These are phyloP conservation scores for Monopterus albus DNA, from an alignment of 2,113 vertebrate genomes.

Conservation along the genomic window DNA sequence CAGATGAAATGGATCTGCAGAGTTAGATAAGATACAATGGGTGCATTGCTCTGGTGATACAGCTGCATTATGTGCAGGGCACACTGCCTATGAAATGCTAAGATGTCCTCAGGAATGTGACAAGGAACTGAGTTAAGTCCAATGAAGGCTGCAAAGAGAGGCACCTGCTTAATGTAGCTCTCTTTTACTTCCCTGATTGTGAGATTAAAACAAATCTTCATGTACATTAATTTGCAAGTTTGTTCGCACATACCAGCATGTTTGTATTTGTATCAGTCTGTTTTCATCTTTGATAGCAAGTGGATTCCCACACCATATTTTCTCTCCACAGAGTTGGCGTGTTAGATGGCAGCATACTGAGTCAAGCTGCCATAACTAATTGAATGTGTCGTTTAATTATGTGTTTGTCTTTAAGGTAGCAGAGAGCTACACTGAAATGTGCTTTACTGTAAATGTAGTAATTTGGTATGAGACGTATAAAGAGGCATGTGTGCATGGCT, in stretches of 20 bases:
- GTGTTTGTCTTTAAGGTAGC: neutral
- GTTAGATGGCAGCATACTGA: too few relatives aligned
- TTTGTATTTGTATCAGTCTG: slow-evolving; percentile 12
- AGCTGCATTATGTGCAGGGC: slow-evolving; percentile 11
- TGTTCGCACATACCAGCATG: neutral
- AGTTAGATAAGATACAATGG: neutral
- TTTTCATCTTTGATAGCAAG: neutral
- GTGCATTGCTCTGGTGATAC: neutral
- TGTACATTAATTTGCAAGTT: neutral
- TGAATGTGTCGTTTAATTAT: slow-evolving; percentile 16
- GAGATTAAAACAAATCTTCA: too few relatives aligned
- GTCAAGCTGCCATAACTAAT: neutral
- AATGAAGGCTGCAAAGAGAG: slow-evolving; percentile 33
- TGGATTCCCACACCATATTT: slow-evolving; percentile 10
- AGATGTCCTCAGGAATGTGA: slow-evolving; percentile 70
- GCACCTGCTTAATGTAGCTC: too few relatives aligned
- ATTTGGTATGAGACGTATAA: too few relatives aligned
- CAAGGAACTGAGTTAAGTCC: slow-evolving; percentile 56
- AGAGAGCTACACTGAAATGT: neutral
- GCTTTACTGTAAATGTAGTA: too few relatives aligned
- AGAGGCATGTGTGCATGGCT: too few relatives aligned
- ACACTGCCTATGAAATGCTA: slow-evolving; percentile 55
- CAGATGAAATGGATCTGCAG: neutral
- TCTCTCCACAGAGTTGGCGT: slow-evolving; percentile 12
- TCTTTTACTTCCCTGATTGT: neutral